Conservation (phyloP, 2,113 vertebrate species). For the Lathamus discolor region DNA sequence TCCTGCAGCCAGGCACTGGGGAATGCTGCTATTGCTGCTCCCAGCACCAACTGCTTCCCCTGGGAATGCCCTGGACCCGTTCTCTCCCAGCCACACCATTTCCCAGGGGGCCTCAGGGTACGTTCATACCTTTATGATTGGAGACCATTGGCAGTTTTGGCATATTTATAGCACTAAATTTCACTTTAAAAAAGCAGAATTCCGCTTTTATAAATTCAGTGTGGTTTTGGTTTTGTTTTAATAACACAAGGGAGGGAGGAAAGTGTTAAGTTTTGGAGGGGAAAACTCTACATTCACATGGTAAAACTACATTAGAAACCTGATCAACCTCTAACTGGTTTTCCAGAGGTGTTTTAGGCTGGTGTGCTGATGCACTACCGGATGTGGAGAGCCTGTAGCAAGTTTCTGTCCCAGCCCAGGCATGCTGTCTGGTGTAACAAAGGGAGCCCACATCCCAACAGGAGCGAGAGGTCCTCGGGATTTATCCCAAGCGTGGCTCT, state of each 20-base stretch:
- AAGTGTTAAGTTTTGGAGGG: background rate
- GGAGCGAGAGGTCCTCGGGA: background rate
- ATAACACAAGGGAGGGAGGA: background rate
- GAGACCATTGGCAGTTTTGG: background rate
- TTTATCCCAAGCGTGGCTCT: background rate
- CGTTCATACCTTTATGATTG: rapidly evolving
- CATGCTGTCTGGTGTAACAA: rapidly evolving
- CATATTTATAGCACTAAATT: background rate
- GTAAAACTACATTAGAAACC: background rate
- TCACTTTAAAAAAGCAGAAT: background rate
- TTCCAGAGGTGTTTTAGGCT: rapidly evolving
- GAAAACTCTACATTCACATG: rapidly evolving
- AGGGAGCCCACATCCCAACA: rapidly evolving
- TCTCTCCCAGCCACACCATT: no score
- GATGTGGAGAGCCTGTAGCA: rapidly evolving
- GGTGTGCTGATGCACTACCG: rapidly evolving
- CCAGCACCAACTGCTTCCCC: background rate
- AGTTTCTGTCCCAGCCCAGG: background rate
- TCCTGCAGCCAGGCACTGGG: background rate
- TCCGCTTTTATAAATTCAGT: background rate
- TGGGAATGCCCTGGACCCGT: rapidly evolving
- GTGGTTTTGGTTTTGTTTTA: background rate
- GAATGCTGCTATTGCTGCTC: rapidly evolving
- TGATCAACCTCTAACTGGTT: no score
- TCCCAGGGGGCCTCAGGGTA: no score